phyloP scores from a whole-genome alignment of 2,888 invertebrate genomes.

The Tipula vernalis region DNA sequence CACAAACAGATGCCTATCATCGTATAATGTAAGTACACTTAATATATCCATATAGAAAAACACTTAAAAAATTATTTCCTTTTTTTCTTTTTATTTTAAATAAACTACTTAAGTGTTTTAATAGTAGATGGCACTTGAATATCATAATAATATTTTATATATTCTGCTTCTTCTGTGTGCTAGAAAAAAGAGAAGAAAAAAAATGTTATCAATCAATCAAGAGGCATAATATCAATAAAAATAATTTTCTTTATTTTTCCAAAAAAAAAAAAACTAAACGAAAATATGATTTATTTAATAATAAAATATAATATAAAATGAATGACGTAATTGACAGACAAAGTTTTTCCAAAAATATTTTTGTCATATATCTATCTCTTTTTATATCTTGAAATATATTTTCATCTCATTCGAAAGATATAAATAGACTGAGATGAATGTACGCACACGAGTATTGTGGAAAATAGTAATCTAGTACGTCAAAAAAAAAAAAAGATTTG shows the following conservation, averaged over 20 bases:
- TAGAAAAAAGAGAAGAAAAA: neutral
- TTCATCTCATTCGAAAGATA: neutral
- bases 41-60: neutral
- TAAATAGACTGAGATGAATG: neutral
- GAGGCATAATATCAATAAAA: neutral
- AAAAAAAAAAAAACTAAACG: too few relatives aligned
- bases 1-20: slow-evolving; percentile 34
- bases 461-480: neutral
- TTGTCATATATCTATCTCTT: neutral
- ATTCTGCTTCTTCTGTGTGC: neutral
- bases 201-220: neutral
- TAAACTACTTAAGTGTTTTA: neutral
- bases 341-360: neutral
- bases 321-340: neutral
- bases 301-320: neutral
- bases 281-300: neutral
- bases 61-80: neutral
- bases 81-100: neutral
- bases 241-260: neutral
- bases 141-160: neutral
- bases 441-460: neutral
- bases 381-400: neutral
- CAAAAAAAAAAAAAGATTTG: neutral
- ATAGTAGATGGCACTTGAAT: neutral
- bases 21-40: slow-evolving; percentile 33